Evolutionary conservation across 2,113 vertebrate species (phyloP), one percentile per base, ranked within the genome.

Genomic region (Manacus vitellinus): DNA sequence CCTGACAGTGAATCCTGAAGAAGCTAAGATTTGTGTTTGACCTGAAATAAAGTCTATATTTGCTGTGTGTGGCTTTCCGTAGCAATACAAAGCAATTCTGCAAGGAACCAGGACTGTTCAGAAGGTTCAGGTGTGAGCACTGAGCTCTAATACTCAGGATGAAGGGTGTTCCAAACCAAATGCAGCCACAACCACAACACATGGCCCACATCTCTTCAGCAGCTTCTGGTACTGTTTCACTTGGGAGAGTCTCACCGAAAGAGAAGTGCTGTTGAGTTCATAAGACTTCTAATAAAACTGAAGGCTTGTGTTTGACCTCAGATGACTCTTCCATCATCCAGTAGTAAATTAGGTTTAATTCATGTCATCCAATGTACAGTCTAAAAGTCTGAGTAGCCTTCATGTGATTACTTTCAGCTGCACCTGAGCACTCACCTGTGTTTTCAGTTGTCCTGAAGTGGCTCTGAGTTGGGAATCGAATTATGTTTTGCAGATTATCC

Each of bases 121-220:
- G 15, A 27, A 43, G 39, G 13, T 27, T 70, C 4, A 28, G 6
- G 0, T 25, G 18, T 5, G 3, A 59, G 12, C 20, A 37, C 17
- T 35, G 8, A 22, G 3, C 21, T 85, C 24, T 39, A 71, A 46
- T 10, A n/a, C 4, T 2, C 4, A 10, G 10, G 13, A 10, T 14
- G 24, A 65, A 89, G 7, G 3, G 16, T 41, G 21, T 47, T 37
- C n/a, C 24, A n/a, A 74, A 46, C 37, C 12, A 62, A 66, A 58
- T 12, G 24, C 13, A 65, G 8, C 17, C 31, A 33, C 8, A 19
- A 25, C 10, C 0, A 0, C 17, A 41, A 31, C 1, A 23, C 2
- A 4, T 8, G 58, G n/a, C 30, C 78, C 21, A 39, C 10, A 52
- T 61, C 8, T 54, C 17, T 72, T 65, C 54, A 30, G 15, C 18